These are phyloP conservation scores for Saccopteryx bilineata DNA, from an alignment of 2,113 vertebrate genomes.

Conservation along the genomic window DNA sequence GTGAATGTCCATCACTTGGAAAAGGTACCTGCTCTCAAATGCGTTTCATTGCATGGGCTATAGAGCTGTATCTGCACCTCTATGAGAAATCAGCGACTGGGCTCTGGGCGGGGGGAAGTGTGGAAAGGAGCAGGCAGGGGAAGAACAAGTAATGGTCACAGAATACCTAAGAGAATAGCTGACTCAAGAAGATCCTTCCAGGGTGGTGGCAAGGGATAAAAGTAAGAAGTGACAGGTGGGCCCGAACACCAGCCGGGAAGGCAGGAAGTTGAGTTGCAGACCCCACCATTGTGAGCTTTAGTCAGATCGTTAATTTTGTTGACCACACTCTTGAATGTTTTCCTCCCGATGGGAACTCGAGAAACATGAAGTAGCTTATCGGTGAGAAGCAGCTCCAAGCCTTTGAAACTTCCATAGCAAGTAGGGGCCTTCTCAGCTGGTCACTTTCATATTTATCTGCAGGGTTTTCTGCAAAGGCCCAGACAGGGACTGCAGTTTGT, in stretches of 20 bases:
- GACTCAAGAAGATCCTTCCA: neutral
- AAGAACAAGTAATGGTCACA: constrained; percentile 11
- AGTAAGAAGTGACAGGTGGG: neutral
- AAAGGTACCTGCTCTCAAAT: neutral
- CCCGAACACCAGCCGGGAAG: too few species aligned
- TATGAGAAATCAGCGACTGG: neutral
- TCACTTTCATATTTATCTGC: neutral
- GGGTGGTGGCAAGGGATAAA: neutral
- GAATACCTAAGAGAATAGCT: neutral
- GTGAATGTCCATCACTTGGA: neutral
- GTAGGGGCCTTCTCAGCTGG: neutral
- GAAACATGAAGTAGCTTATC: constrained; percentile 54
- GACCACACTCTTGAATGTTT: constrained; percentile 38
- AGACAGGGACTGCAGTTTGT: neutral
- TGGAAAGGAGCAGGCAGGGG: neutral
- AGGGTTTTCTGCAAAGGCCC: neutral
- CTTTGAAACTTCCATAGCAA: constrained; percentile 27
- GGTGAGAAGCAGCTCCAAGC: neutral
- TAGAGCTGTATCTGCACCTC: neutral
- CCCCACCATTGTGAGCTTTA: neutral
- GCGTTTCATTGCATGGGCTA: neutral
- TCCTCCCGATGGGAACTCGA: constrained; percentile 49
- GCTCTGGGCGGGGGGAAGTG: neutral
- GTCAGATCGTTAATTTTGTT: constrained; percentile 55
- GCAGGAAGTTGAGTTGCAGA: neutral